Evolutionary conservation across 1,140 invertebrate genomes (phyloP).

Genomic region (Tenebrio molitor): DNA sequence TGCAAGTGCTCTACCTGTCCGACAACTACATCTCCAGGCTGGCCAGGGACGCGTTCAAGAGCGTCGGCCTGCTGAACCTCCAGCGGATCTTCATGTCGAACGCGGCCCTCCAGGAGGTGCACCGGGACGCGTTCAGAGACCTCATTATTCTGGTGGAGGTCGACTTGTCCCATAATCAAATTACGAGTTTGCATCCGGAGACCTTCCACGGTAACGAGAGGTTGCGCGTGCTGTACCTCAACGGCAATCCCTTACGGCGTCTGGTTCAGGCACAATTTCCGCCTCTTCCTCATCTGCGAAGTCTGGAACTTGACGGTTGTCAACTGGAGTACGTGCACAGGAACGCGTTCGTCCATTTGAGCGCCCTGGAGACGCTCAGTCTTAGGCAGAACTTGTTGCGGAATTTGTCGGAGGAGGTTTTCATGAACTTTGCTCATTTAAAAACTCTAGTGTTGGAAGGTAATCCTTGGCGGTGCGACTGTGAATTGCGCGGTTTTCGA

Average conservation of each 20-base stretch:
- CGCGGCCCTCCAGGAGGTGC: conserved; percentile 80
- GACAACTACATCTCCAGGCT: conserved; percentile 83
- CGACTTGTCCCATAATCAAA: conserved; percentile 82
- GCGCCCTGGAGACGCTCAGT: conserved; percentile 78
- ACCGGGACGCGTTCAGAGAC: conserved; percentile 87
- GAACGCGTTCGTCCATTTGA: conserved; percentile 78
- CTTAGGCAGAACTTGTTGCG: conserved; percentile 78
- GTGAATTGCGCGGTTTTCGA: conserved; percentile 83
- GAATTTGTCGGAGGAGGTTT: conserved; percentile 75
- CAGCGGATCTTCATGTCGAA: conserved; percentile 85
- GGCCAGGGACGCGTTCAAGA: conserved; percentile 84
- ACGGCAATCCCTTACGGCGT: conserved; percentile 78
- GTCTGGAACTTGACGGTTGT: conserved; percentile 83
- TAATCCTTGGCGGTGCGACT: conserved; percentile 93
- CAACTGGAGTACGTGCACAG: conserved; percentile 78
- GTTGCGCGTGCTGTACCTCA: conserved; percentile 77
- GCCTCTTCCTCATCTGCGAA: conserved; percentile 77
- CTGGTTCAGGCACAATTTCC: conserved; percentile 79
- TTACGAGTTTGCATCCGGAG: conserved; percentile 75
- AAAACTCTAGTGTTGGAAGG: conserved; percentile 85
- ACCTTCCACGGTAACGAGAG: conserved; percentile 84
- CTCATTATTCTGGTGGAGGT: conserved; percentile 90
- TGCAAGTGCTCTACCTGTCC: conserved; percentile 88
- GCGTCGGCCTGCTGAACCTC: conserved; percentile 83
- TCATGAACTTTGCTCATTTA: conserved; percentile 76